These are phyloP conservation scores for Cuculus canorus DNA, from an alignment of 2,797 vertebrate genomes.

Conservation along the genomic window DNA sequence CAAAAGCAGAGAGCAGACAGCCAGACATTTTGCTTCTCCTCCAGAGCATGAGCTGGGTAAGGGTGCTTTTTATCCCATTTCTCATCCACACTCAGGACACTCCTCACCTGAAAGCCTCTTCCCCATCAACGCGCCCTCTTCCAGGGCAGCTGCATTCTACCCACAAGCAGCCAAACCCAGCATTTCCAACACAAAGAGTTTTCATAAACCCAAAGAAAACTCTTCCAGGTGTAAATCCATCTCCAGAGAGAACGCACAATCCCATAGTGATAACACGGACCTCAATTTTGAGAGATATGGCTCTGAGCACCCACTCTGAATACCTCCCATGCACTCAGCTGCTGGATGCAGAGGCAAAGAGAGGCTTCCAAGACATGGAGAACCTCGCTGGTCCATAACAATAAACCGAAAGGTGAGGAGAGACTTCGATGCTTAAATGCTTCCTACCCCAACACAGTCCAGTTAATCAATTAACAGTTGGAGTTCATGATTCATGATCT, in stretches of 20 bases:
- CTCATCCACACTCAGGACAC: not conserved
- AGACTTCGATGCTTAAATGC: not conserved
- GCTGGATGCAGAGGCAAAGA: not conserved
- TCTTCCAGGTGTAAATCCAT: not conserved
- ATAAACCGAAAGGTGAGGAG: not conserved
- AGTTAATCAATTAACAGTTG: not conserved
- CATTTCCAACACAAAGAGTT: rapidly evolving
- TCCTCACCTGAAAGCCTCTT: rapidly evolving
- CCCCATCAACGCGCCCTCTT: rapidly evolving
- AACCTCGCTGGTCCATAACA: not conserved
- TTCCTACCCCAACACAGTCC: not conserved
- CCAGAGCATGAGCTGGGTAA: rapidly evolving
- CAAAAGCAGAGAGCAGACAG: not conserved
- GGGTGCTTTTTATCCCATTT: not conserved
- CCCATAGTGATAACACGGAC: not conserved
- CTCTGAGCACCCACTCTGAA: not conserved
- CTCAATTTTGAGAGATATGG: rapidly evolving
- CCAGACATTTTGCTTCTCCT: not conserved
- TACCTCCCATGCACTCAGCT: not conserved
- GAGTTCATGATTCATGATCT: no score
- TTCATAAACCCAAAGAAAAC: not conserved
- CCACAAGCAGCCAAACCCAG: not conserved
- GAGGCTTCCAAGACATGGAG: rapidly evolving
- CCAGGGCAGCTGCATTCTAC: not conserved
- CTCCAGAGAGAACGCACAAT: not conserved